Percentiles rank a stretch among this genome's conserved stretches.
Conservation (phyloP, 64 coral and sea anemone genomes). For the Catalaphyllia jardinei region DNA sequence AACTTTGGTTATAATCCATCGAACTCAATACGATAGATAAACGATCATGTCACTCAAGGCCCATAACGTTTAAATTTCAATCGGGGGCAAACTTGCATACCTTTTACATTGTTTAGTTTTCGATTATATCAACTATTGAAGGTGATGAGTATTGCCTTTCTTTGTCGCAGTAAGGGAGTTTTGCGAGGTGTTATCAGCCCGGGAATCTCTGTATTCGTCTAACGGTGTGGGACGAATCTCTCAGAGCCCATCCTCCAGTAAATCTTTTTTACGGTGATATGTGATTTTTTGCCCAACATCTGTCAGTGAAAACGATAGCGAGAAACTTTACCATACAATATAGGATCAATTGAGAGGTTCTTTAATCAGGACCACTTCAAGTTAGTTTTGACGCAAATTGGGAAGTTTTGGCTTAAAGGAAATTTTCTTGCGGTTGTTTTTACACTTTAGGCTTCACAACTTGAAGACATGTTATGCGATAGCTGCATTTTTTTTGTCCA, state of each 20-base stretch:
- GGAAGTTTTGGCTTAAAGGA: constrained; percentile 6
- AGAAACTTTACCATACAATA: constrained; percentile 5
- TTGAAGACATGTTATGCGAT: constrained; percentile 29
- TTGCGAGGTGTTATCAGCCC: neutral
- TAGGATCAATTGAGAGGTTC: neutral
- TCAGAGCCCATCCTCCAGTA: neutral
- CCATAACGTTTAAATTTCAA: constrained; percentile 42
- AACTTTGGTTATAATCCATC: constrained; percentile 72
- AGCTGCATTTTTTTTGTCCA: constrained; percentile 48
- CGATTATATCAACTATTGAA: neutral
- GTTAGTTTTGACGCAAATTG: constrained; percentile 23
- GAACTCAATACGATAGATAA: constrained; percentile 67
- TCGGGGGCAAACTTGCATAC: neutral
- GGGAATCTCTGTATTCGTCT: constrained; percentile 19
- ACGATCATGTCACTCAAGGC: constrained; percentile 49
- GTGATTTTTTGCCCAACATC: constrained; percentile 41
- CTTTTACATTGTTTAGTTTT: constrained; percentile 46
- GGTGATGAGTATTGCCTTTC: constrained; percentile 4
- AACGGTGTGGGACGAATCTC: neutral
- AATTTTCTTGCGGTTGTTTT: constrained; percentile 28
- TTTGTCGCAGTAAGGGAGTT: neutral
- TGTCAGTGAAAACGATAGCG: constrained; percentile 42
- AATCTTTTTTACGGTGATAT: constrained; percentile 25
- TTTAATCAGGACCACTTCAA: constrained; percentile 30
- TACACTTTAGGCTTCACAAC: constrained; percentile 30